Percentiles rank a stretch among this genome's conserved stretches.
Conservation (phyloP, 2,113 vertebrate species). For the Oxyura jamaicensis region DNA sequence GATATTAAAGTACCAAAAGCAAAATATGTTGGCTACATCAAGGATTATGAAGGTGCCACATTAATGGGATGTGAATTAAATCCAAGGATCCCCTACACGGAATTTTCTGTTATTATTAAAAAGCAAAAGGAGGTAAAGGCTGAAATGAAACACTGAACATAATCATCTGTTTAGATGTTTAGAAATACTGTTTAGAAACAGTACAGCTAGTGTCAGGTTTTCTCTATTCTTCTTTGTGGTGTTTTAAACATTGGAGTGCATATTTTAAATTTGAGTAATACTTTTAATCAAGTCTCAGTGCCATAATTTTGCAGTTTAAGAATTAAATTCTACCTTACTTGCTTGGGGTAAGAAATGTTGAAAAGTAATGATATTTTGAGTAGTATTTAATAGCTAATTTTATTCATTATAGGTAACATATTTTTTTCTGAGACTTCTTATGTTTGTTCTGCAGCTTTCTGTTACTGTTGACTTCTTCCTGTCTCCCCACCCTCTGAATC, state of each 20-base stretch:
- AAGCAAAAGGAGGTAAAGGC: conserved; percentile 95
- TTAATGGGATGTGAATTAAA: conserved; percentile 99
- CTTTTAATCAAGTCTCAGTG: background rate
- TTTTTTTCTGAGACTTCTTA: too few relatives aligned
- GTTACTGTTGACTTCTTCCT: background rate
- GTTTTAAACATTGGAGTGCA: background rate
- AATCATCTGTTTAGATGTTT: background rate
- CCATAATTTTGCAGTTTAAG: background rate
- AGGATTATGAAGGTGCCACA: conserved; percentile 98
- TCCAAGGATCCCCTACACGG: conserved; percentile 95
- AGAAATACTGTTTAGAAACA: background rate
- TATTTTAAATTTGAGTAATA: background rate
- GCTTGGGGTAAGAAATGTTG: background rate
- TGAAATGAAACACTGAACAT: background rate
- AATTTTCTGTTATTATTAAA: conserved; percentile 99
- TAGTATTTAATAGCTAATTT: background rate
- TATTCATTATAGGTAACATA: background rate
- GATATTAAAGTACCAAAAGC: conserved; percentile 98
- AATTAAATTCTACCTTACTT: background rate
- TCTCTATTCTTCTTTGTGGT: background rate
- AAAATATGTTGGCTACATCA: conserved; percentile 98
- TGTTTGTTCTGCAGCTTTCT: background rate
- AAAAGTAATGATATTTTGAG: background rate
- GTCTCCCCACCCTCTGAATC: too few relatives aligned
- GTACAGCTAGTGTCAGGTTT: background rate